Conservation (phyloP, 2,113 vertebrate species). For the Rana temporaria region DNA sequence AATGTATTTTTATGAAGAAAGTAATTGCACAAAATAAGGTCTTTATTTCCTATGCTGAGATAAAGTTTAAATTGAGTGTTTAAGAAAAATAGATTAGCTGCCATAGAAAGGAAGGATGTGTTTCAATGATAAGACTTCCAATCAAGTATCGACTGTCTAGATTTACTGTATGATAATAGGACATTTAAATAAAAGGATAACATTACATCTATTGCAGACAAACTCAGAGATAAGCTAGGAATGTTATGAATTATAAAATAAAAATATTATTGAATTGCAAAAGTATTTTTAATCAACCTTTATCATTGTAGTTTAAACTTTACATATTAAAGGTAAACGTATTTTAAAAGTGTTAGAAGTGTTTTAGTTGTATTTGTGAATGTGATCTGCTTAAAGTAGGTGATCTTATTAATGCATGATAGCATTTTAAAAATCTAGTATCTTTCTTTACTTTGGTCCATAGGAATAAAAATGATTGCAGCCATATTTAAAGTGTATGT, state of each 20-base stretch:
- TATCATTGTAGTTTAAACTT: no score
- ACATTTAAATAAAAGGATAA: slow-evolving; percentile 23
- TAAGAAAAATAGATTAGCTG: slow-evolving; percentile 45
- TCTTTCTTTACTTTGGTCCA: no score
- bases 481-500: no score
- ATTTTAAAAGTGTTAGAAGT: no score
- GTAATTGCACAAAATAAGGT: slow-evolving; percentile 22
- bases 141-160: slow-evolving; percentile 39
- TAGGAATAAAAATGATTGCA: no score
- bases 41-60: slow-evolving; percentile 35
- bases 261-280: slow-evolving; percentile 2
- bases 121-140: slow-evolving; percentile 41
- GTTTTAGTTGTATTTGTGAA: no score
- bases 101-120: slow-evolving; percentile 41
- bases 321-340: no score
- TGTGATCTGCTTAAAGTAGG: no score
- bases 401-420: no score
- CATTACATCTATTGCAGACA: neutral
- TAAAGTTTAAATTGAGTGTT: slow-evolving; percentile 39
- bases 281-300: neutral
- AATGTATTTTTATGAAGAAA: slow-evolving; percentile 43
- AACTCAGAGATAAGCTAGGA: neutral
- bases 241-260: neutral
- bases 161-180: slow-evolving; percentile 41
- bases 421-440: no score